Conservation (phyloP, 2,113 vertebrate species). For the pig (Sus scrofa) region T2T-Sscrofa CM000820.6:55607001-55607500, state of each 20-base stretch:
- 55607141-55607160: background rate
- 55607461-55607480: background rate
- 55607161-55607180: background rate
- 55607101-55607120: background rate
- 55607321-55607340: background rate
- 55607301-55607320: background rate
- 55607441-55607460: background rate
- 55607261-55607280: background rate
- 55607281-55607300: too few relatives aligned
- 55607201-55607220: background rate
- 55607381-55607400: background rate
- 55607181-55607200: background rate
- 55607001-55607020: background rate
- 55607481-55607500: background rate
- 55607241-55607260: background rate
- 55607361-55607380: background rate
- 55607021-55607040: background rate
- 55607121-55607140: background rate
- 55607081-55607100: too few relatives aligned
- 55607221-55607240: background rate
- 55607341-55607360: background rate
- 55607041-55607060: background rate
- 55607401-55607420: background rate
- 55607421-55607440: background rate
- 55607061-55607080: background rate